A percentile compares a stretch with the other conserved stretches of the same genome.
Evolutionary conservation across 2,113 vertebrate species (phyloP).

Genomic region (Elaphurus davidianus): DNA sequence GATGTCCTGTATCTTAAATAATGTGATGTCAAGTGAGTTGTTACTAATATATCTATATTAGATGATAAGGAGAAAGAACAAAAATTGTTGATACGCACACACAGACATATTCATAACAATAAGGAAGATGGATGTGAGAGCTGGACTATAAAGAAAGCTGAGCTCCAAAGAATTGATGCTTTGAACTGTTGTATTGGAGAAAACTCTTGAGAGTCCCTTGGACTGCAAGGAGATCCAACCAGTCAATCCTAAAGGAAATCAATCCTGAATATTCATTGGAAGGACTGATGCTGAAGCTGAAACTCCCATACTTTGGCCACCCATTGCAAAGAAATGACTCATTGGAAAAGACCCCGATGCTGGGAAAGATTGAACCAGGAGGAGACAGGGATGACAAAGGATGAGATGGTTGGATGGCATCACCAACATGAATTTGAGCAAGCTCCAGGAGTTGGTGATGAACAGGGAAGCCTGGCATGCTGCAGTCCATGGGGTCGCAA

Average conservation of each 20-base stretch:
- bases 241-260: background rate
- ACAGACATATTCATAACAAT: background rate
- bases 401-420: background rate
- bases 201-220: background rate
- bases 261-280: background rate
- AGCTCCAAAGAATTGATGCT: background rate
- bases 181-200: background rate
- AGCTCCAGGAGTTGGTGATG: background rate
- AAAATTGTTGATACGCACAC: background rate
- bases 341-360: background rate
- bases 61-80: background rate
- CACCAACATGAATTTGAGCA: background rate
- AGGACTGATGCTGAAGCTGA: background rate
- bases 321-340: background rate
- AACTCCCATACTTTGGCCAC: background rate
- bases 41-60: background rate
- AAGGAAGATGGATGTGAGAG: background rate
- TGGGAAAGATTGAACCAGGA: background rate
- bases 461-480: background rate
- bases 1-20: background rate
- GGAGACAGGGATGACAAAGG: background rate
- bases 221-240: background rate
- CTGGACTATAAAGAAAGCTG: background rate
- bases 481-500: background rate
- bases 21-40: background rate